A percentile compares a stretch with the other conserved stretches of the same genome.
These are phyloP conservation scores for Clarias magur DNA, from an alignment of 2,113 vertebrate genomes.

Conservation along the genomic window DNA sequence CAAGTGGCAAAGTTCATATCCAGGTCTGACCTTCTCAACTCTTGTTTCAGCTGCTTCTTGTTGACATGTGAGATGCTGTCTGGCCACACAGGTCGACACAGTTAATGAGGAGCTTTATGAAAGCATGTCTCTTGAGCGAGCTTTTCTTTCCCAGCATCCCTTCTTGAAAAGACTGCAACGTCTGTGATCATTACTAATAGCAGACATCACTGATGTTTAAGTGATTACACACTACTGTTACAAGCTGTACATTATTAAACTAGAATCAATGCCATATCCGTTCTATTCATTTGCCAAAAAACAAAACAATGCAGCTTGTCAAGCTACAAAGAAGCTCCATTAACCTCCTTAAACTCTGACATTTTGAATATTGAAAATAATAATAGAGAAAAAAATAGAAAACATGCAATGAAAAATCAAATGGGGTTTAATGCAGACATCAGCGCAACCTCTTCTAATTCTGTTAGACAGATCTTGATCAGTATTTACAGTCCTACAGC, in stretches of 20 bases:
- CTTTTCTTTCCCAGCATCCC: conserved; percentile 13
- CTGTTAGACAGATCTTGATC: not conserved
- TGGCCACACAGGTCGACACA: conserved; percentile 31
- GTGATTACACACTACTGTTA: not conserved
- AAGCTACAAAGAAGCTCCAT: not conserved
- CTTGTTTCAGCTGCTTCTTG: conserved; percentile 40
- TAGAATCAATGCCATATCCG: not conserved
- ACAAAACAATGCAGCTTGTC: not conserved
- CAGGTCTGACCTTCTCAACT: conserved; percentile 29
- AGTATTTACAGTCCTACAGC: not conserved
- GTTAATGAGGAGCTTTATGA: conserved; percentile 19
- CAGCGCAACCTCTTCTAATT: not conserved
- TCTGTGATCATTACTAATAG: conserved; percentile 30
- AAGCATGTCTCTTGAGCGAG: conserved; percentile 31
- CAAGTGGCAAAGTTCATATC: not conserved
- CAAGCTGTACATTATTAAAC: conserved; percentile 8
- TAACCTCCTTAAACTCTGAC: not conserved
- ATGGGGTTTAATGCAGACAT: not conserved
- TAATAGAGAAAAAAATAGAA: not conserved
- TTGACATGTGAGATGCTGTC: conserved; percentile 40
- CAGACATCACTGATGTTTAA: not conserved
- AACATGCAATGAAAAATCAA: not conserved
- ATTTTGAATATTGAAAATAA: not conserved
- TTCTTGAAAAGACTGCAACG: conserved; percentile 15
- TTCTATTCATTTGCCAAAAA: not conserved